These are phyloP conservation scores for Tenebrio molitor DNA, from an alignment of 1,140 invertebrate genomes.

Conservation along the genomic window DNA sequence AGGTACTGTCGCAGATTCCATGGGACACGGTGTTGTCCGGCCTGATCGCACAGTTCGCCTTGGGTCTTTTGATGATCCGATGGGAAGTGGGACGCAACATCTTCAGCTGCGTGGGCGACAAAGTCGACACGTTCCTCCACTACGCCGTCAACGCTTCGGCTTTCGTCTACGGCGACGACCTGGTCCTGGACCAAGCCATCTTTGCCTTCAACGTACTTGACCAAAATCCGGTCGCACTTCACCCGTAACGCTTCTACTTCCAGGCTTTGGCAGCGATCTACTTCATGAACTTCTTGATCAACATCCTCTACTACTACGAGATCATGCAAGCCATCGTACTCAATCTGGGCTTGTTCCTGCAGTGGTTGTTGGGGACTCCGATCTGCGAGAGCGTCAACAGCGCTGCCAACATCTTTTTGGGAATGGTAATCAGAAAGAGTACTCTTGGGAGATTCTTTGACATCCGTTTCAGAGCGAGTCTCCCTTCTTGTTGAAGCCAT, in stretches of 20 bases:
- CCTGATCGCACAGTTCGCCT: slow-evolving; percentile 85
- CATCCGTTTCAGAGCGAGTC: slow-evolving; percentile 82
- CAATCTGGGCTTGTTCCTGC: slow-evolving; percentile 85
- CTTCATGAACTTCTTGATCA: slow-evolving; percentile 91
- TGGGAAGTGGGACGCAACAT: slow-evolving; percentile 83
- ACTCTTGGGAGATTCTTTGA: slow-evolving; percentile 25
- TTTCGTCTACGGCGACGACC: slow-evolving; percentile 87
- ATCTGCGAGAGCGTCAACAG: slow-evolving; percentile 93
- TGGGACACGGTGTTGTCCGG: slow-evolving; percentile 88
- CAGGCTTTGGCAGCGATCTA: slow-evolving; percentile 89
- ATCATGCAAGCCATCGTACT: slow-evolving; percentile 88
- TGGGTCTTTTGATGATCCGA: slow-evolving; percentile 89
- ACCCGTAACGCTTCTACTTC: too few species aligned
- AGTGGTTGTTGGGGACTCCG: slow-evolving; percentile 84
- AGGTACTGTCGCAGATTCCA: slow-evolving; percentile 73
- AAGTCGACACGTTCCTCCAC: slow-evolving; percentile 83
- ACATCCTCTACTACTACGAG: slow-evolving; percentile 90
- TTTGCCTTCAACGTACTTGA: slow-evolving; percentile 91
- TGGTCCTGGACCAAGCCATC: slow-evolving; percentile 72
- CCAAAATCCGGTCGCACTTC: too few species aligned
- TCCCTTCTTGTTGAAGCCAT: slow-evolving; percentile 89
- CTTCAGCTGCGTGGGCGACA: slow-evolving; percentile 85
- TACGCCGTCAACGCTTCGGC: slow-evolving; percentile 83
- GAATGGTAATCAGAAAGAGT: slow-evolving; percentile 81
- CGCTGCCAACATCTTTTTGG: slow-evolving; percentile 92